Evolutionary conservation across 2,888 invertebrate species (phyloP).

Genomic region (Anoplius nigerrimus): DNA sequence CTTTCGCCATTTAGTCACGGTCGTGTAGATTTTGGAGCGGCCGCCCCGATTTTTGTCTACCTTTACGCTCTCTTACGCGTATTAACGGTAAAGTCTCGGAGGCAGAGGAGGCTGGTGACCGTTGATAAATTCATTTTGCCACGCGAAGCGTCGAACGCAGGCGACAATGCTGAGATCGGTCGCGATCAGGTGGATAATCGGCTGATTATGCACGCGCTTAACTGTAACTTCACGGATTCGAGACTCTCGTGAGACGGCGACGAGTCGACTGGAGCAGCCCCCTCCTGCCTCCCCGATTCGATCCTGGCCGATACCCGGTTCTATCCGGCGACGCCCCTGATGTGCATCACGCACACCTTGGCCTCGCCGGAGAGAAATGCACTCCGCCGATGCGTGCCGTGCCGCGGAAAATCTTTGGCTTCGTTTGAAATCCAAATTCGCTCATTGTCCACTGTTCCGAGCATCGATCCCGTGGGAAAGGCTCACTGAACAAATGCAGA

Average conservation of each 20-base stretch:
- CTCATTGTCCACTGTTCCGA: too few species aligned
- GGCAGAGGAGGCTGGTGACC: constrained; percentile 21
- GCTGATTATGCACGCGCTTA: constrained; percentile 55
- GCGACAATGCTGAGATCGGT: constrained; percentile 50
- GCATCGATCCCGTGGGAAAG: too few species aligned
- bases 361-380: constrained; percentile 30
- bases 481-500: too few species aligned
- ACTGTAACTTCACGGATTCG: constrained; percentile 50
- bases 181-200: constrained; percentile 63
- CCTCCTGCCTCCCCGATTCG: constrained; percentile 22
- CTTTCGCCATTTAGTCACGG: constrained; percentile 29
- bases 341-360: constrained; percentile 38
- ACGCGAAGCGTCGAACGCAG: constrained; percentile 29
- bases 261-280: constrained; percentile 28
- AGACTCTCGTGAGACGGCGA: too few species aligned
- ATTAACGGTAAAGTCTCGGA: constrained; percentile 40
- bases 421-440: too few species aligned
- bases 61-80: constrained; percentile 22
- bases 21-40: constrained; percentile 28
- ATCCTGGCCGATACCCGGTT: constrained; percentile 28
- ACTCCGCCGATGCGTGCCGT: not conserved
- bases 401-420: too few species aligned
- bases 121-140: constrained; percentile 57
- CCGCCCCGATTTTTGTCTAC: constrained; percentile 34
- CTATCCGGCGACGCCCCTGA: constrained; percentile 26